Base-by-base conservation (phyloP, 2,113 vertebrate species). In the Caranx ignobilis region DNA sequence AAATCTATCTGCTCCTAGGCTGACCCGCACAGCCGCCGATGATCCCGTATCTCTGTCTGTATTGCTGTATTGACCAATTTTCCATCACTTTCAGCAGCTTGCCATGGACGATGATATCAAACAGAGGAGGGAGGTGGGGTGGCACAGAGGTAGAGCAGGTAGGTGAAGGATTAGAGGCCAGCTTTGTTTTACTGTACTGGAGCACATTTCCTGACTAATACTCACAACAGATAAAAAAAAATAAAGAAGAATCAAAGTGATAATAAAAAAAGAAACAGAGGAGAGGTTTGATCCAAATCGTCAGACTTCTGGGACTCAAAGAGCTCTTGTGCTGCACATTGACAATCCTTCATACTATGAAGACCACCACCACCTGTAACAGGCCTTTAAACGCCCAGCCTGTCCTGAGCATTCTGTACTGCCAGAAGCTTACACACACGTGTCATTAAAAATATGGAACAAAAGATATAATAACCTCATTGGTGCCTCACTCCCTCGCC, bases 41-140 rank as follows among this genome's bases (percentile, higher is more conserved):
- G 79, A 86, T 75, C 81, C 86, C 11, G 11, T 88, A 81, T 82
- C 84, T 81, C 84, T 84, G 3, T 82, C 83, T 74, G 70, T 63
- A 50, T 60, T 32, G 15, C 80, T 70, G 59, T 50, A 74, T 74
- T 60, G 63, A 91, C 70, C 89, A 61, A 79, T 56, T 75, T 71
- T 77, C 60, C 50, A 68, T 81, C 82, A 15, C 76, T 63, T 78
- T 77, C 87, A 79, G 81, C 83, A 77, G 87, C 82, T 81, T 75
- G 82, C 59, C 13, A 48, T 21, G 56, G 41, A 77, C 15, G 72
- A 78, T 76, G 82, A 87, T 87, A 87, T 75, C 68, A 77, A 77
- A 82, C 54, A 19, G 39, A 41, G 39, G 39, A 2, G 57, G 18
- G 19, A 52, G 45, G 15, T 37, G 37, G 65, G 48, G 15, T 15